Conservation (phyloP, 1,140 invertebrate species). For the Drosophila sechellia region DNA sequence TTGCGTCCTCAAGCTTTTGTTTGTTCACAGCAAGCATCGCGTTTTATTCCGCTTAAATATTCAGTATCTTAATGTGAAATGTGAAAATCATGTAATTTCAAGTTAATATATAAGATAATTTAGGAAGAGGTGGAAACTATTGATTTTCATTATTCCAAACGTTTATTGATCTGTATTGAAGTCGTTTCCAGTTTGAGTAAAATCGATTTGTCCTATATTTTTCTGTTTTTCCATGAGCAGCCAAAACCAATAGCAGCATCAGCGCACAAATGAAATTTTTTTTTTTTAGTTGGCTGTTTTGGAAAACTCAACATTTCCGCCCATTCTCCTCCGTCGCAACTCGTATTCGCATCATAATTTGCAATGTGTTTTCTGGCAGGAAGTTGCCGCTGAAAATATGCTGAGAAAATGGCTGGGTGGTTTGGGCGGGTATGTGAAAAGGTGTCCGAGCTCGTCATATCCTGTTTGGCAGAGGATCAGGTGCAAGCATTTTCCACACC, state of each 20-base stretch:
- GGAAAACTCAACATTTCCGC: slow-evolving; percentile 18
- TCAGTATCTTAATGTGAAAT: slow-evolving; percentile 8
- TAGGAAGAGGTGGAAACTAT: too few relatives aligned
- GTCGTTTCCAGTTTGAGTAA: slow-evolving; percentile 4
- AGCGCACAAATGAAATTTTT: slow-evolving; percentile 25
- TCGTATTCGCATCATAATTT: slow-evolving; percentile 61
- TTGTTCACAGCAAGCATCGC: slow-evolving; percentile 7
- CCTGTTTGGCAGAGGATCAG: slow-evolving; percentile 69
- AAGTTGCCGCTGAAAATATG: slow-evolving; percentile 57
- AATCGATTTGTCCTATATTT: slow-evolving; percentile 6
- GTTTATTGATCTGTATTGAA: background rate
- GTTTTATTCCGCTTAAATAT: slow-evolving; percentile 7
- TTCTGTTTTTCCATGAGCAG: slow-evolving; percentile 10
- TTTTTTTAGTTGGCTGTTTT: slow-evolving; percentile 48
- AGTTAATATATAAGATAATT: too few relatives aligned
- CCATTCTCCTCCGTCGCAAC: slow-evolving; percentile 5
- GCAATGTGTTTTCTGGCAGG: slow-evolving; percentile 56
- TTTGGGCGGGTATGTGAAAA: background rate
- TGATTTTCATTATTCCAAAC: too few relatives aligned
- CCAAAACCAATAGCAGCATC: slow-evolving; percentile 37
- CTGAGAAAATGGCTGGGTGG: slow-evolving; percentile 28
- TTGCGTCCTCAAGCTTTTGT: slow-evolving; percentile 20
- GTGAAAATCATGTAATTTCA: too few relatives aligned
- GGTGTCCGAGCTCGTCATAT: slow-evolving; percentile 67
- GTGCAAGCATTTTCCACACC: slow-evolving; percentile 19